phyloP scores from a whole-genome alignment of 2,113 vertebrate genomes.

The Istiophorus platypterus region DNA sequence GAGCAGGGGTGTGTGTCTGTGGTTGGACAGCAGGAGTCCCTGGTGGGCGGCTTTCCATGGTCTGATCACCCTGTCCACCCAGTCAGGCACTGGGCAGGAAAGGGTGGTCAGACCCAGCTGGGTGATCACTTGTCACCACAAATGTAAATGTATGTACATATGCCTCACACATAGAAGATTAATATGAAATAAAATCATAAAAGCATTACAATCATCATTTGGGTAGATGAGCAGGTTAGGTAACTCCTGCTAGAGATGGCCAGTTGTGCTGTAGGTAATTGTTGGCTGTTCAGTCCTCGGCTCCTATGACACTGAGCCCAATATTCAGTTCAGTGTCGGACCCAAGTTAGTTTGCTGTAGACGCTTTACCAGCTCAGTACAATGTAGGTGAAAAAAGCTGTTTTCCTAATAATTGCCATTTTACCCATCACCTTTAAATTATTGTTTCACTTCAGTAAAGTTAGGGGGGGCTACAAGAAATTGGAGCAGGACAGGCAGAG shows the following conservation, averaged over 20 bases:
- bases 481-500: neutral
- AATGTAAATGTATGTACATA: too few species aligned
- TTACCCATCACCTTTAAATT: neutral
- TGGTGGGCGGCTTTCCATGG: neutral
- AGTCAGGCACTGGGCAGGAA: neutral
- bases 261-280: neutral
- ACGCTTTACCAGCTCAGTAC: neutral
- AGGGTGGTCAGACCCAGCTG: neutral
- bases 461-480: neutral
- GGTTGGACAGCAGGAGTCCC: neutral
- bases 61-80: neutral
- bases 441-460: too few species aligned
- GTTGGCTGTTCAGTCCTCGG: neutral
- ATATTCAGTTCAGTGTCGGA: neutral
- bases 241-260: neutral
- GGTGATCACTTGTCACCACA: too few species aligned
- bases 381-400: neutral
- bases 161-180: neutral
- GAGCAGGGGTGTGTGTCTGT: neutral
- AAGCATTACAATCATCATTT: too few species aligned
- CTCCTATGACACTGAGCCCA: neutral
- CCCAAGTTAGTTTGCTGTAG: neutral
- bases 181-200: neutral
- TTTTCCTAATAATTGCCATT: neutral
- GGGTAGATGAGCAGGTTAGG: neutral